phyloP scores from a whole-genome alignment of 2,888 invertebrate genomes.

The Kryphioiulus occultus region DNA sequence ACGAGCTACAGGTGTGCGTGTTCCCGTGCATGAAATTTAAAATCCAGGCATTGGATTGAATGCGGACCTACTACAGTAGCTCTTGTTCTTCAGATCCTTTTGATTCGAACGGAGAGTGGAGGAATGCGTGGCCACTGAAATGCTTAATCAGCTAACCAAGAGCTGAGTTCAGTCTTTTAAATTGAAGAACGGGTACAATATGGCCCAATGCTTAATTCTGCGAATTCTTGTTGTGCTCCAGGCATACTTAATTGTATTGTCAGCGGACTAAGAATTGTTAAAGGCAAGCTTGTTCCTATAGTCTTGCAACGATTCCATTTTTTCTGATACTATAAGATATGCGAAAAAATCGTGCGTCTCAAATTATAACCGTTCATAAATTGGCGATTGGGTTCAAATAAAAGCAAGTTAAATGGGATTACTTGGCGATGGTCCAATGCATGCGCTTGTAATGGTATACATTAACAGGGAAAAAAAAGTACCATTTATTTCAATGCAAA shows the following conservation, averaged over 20 bases:
- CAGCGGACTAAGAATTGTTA: neutral
- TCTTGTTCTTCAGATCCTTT: constrained; percentile 16
- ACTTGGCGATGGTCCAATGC: neutral
- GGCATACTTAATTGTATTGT: neutral
- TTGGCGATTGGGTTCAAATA: neutral
- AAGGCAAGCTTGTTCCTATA: neutral
- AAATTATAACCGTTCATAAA: neutral
- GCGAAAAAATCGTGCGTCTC: no score
- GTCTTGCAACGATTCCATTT: neutral
- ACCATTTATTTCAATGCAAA: no score
- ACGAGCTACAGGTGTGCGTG: constrained; percentile 41
- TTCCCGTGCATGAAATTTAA: constrained; percentile 33
- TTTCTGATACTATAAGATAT: neutral
- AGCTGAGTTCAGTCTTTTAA: neutral
- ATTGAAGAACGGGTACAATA: neutral
- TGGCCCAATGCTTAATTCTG: neutral
- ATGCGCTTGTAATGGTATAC: no score
- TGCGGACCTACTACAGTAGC: neutral
- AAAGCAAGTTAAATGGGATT: no score
- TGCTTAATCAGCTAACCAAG: constrained; percentile 14
- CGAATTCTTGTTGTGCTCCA: neutral
- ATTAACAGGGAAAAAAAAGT: no score
- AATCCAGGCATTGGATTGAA: constrained; percentile 16
- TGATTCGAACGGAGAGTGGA: neutral
- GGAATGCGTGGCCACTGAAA: constrained; percentile 6